Percentiles rank a stretch among this genome's conserved stretches.
phyloP scores from a whole-genome alignment of 2,113 vertebrate genomes.

The Neotragus moschatus region DNA sequence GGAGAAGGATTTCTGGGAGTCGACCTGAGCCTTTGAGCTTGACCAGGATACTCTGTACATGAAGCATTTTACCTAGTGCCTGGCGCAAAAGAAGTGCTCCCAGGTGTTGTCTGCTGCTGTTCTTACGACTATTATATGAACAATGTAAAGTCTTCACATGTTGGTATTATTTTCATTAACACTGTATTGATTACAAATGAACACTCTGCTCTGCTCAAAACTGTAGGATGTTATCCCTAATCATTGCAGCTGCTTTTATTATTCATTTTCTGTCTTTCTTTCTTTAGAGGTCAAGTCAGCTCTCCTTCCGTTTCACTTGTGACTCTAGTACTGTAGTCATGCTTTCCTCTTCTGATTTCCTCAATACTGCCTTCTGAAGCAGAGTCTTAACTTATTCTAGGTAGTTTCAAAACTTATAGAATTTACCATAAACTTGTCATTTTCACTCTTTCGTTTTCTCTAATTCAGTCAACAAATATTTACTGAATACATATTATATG shows the following conservation, averaged over 20 bases:
- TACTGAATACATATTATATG: not conserved
- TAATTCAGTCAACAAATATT: not conserved
- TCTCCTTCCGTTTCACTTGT: not conserved
- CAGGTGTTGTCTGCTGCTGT: not conserved
- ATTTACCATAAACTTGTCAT: not conserved
- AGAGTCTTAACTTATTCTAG: not conserved
- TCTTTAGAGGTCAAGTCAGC: not conserved
- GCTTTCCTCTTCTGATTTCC: not conserved
- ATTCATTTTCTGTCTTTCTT: not conserved
- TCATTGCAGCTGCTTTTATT: not conserved
- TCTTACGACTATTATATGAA: not conserved
- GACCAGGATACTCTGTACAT: not conserved
- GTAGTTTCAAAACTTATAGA: not conserved
- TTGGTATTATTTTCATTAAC: not conserved
- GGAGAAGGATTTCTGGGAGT: not conserved
- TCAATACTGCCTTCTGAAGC: not conserved
- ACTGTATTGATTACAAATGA: not conserved
- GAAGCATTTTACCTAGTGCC: not conserved
- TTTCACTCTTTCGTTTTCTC: not conserved
- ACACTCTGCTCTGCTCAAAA: not conserved
- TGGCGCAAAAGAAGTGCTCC: not conserved
- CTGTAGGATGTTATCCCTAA: not conserved
- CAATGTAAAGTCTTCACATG: not conserved
- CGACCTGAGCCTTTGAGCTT: accelerated
- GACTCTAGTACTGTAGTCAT: not conserved